Evolutionary conservation across 2,797 vertebrate genomes (phyloP).

Genomic region (Telmatherina bonti): DNA sequence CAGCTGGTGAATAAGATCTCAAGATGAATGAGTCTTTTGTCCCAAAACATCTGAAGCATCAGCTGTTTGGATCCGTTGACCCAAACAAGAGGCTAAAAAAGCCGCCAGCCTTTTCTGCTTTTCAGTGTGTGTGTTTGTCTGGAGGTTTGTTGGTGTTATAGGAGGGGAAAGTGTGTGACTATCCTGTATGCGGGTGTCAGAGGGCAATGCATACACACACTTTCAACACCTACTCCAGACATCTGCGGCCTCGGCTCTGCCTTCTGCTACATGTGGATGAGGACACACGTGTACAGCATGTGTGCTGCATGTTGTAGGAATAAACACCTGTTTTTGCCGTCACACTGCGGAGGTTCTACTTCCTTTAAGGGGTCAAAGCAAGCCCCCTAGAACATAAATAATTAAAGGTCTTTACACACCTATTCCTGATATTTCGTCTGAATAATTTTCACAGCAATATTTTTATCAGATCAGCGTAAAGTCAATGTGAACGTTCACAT

Average conservation of each 20-base stretch:
- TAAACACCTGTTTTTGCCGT: background rate
- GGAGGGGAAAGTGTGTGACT: conserved; percentile 25
- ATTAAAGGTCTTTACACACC: background rate
- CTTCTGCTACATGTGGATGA: conserved; percentile 11
- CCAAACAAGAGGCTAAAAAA: conserved; percentile 6
- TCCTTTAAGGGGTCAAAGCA: background rate
- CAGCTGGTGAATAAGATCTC: background rate
- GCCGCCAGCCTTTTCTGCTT: background rate
- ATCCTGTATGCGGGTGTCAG: conserved; percentile 20
- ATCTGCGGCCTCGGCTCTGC: conserved; percentile 45
- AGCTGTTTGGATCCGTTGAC: conserved; percentile 5
- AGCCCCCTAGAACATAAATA: background rate
- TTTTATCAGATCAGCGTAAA: no score
- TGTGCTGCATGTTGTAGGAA: background rate
- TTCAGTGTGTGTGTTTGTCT: background rate
- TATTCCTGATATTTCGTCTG: no score
- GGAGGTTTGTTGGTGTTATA: conserved; percentile 6
- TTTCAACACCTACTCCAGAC: conserved; percentile 11
- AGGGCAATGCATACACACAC: conserved; percentile 15
- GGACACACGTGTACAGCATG: background rate
- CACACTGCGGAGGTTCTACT: background rate
- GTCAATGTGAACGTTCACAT: no score
- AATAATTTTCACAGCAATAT: no score
- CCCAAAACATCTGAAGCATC: conserved; percentile 9
- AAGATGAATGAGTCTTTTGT: background rate